Evolutionary conservation across 2,888 invertebrate species (phyloP), one percentile per base, ranked within the genome.

Genomic region (Andrena dorsata): DNA sequence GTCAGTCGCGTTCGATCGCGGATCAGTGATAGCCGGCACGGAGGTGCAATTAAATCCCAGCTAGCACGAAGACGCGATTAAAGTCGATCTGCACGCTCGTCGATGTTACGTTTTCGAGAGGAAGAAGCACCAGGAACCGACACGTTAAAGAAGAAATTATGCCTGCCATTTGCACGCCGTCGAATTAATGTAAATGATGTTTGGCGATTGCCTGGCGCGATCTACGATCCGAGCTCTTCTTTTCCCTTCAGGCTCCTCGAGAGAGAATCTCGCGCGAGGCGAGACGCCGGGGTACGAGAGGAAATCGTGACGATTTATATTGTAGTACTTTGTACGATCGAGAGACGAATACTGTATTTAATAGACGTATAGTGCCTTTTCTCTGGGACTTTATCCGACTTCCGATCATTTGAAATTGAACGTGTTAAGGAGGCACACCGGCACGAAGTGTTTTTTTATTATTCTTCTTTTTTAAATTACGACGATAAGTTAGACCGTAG

Each of bases 341-440:
- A 79, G 68, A 65, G 73, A 75, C 73, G 79, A 66, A 73, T 69
- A 68, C 71, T 74, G 56, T 78, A 76, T 85, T 68, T 79, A 77
- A 82, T 82, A 85, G 85, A 87, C 79, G 72, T 81, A 91, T 90
- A 92, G 92, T 92, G 92, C 92, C 92, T 92, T 92, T 91, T 91
- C 90, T 90, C 89, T 85, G 90, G 90, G 87, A 90, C 87, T 90
- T 41, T 88, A 81, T 80, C 58, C 82, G 80, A 79, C 76, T 88
- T 80, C 63, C 72, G 75, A 73, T 83, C 47, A 75, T 76, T 79
- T 83, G 72, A 68, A 68, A 77, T 75, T 82, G 69, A 70, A 77
- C 85, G 87, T 84, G 85, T 88, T 78, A 64, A 70, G 90, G 86
- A 87, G 88, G 90, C 89, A 88, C 87, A 84, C n/a, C 70, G 88